Conservation (phyloP, 2,888 invertebrate species). For the Mactromeris polynyma region DNA sequence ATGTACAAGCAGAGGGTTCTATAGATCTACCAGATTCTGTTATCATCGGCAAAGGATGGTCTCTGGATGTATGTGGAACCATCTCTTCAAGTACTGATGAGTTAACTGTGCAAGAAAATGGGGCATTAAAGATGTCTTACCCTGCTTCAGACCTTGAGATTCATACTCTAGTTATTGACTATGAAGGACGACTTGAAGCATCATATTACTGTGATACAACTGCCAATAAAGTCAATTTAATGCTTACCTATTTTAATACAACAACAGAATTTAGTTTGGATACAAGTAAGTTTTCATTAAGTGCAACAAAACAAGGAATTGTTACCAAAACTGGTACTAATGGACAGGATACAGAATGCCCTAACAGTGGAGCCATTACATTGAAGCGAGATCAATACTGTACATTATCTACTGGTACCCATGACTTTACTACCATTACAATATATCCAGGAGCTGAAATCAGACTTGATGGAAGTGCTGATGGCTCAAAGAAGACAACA, state of each 20-base stretch:
- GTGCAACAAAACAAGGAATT: conserved; percentile 23
- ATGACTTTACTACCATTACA: conserved; percentile 66
- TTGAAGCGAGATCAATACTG: conserved; percentile 71
- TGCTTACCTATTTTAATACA: conserved; percentile 56
- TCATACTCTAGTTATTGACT: conserved; percentile 63
- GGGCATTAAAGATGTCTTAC: conserved; percentile 62
- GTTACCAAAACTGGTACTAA: conserved; percentile 35
- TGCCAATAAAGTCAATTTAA: conserved; percentile 39
- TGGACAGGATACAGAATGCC: conserved; percentile 43
- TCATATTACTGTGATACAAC: conserved; percentile 64
- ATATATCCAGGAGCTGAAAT: conserved; percentile 74
- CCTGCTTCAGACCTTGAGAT: conserved; percentile 65
- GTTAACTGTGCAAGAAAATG: conserved; percentile 65
- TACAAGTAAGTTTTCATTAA: conserved; percentile 43
- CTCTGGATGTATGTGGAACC: conserved; percentile 74
- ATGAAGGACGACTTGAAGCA: conserved; percentile 62
- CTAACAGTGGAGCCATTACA: conserved; percentile 56
- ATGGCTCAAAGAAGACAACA: conserved; percentile 67
- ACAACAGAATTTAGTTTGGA: conserved; percentile 61
- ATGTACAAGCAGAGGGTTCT: conserved; percentile 65
- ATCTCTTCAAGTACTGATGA: conserved; percentile 63
- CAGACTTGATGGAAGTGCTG: conserved; percentile 67
- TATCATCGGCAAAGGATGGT: conserved; percentile 64
- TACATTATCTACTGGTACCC: conserved; percentile 58
- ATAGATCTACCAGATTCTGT: conserved; percentile 72